A percentile compares a stretch with the other conserved stretches of the same genome.
Conservation (phyloP, 1,140 invertebrate genomes). For the Camponotus vicinus region DNA sequence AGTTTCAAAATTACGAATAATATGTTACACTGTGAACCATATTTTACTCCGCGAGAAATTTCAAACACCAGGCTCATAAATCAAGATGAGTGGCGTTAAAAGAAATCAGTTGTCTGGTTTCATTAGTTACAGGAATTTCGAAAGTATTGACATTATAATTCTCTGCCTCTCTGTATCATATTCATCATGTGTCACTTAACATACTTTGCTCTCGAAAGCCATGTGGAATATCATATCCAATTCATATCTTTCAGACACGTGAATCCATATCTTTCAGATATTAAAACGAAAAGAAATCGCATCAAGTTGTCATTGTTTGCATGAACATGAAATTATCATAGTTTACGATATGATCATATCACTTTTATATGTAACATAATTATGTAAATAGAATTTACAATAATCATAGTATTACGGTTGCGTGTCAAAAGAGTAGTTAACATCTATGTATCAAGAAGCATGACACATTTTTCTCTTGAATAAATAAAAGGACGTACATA, state of each 20-base stretch:
- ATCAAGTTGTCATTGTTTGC: not conserved
- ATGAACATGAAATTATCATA: not conserved
- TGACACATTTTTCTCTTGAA: slow-evolving; percentile 16
- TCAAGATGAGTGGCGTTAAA: slow-evolving; percentile 28
- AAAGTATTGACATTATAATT: slow-evolving; percentile 46
- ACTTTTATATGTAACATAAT: not conserved
- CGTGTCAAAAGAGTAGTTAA: slow-evolving; percentile 2
- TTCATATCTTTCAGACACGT: not conserved
- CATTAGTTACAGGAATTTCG: slow-evolving; percentile 28
- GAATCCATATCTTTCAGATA: slow-evolving; percentile 3
- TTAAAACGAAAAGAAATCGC: slow-evolving; percentile 19
- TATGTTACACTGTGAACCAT: slow-evolving; percentile 13
- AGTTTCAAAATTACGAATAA: slow-evolving; percentile 29
- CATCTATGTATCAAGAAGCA: not conserved
- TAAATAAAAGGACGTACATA: not conserved
- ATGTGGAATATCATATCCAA: not conserved
- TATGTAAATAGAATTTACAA: not conserved
- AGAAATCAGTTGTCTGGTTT: slow-evolving; percentile 33
- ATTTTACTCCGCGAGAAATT: slow-evolving; percentile 45
- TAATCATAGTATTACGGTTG: not conserved
- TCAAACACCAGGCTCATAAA: slow-evolving; percentile 34
- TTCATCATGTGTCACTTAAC: slow-evolving; percentile 48
- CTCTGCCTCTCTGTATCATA: not conserved
- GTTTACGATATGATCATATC: not conserved
- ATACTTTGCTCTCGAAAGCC: not conserved